Conservation (phyloP, 2,888 invertebrate species). For the Pristionchus exspectatus region DNA sequence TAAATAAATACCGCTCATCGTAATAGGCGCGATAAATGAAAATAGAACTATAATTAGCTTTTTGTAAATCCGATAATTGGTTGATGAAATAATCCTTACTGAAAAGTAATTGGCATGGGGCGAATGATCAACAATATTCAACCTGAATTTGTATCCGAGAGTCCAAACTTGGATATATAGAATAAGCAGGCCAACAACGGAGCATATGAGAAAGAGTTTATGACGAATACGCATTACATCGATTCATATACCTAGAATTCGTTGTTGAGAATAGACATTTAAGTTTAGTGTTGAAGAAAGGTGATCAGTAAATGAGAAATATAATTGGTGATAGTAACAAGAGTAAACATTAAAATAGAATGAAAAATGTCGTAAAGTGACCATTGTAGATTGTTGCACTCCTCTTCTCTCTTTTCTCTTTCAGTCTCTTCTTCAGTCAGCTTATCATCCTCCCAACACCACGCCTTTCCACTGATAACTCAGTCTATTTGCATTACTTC, state of each 20-base stretch:
- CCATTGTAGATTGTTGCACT: background rate
- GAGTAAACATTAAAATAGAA: background rate
- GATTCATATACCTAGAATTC: background rate
- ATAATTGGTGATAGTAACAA: too few species aligned
- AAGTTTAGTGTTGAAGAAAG: too few species aligned
- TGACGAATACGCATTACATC: background rate
- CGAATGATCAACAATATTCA: background rate
- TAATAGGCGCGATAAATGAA: conserved; percentile 23
- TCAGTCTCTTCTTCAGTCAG: background rate
- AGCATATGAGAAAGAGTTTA: background rate
- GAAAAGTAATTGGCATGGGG: background rate
- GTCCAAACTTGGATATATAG: conserved; percentile 3
- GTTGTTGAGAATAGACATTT: background rate
- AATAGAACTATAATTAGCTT: background rate
- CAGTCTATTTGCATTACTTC: background rate
- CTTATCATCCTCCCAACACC: conserved; percentile 21
- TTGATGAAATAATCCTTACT: background rate
- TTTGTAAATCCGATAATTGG: background rate
- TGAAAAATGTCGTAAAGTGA: conserved; percentile 11
- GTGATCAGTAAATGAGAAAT: too few species aligned
- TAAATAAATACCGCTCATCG: background rate
- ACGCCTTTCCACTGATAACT: conserved; percentile 18
- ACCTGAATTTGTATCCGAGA: background rate
- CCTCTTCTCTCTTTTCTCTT: background rate
- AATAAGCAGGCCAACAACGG: background rate